Evolutionary conservation across 2,888 invertebrate species (phyloP).

Genomic region (Lycia hirtaria): DNA sequence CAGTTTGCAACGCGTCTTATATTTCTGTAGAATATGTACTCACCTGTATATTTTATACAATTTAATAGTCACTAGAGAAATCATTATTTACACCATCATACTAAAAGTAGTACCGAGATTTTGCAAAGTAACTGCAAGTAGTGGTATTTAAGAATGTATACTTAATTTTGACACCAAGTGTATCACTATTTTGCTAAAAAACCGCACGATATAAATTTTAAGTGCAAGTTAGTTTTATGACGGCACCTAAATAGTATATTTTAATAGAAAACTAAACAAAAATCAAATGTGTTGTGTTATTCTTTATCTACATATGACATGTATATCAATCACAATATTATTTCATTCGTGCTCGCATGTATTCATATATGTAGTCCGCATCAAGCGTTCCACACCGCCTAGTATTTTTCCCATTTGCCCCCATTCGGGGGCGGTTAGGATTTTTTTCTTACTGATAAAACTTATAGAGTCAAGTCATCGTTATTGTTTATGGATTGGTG

Average conservation of each 20-base stretch:
- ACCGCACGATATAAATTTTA: conserved; percentile 22
- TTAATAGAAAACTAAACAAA: background rate
- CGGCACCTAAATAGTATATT: conserved; percentile 12
- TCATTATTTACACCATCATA: background rate
- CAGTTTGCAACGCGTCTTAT: background rate
- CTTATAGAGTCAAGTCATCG: too few species aligned
- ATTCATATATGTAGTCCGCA: too few species aligned
- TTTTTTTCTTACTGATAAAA: too few species aligned
- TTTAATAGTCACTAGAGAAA: conserved; percentile 7
- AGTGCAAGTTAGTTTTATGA: conserved; percentile 6
- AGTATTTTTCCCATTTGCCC: too few species aligned
- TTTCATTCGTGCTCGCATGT: too few species aligned
- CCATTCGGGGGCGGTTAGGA: too few species aligned
- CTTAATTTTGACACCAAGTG: conserved; percentile 34
- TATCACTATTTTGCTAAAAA: conserved; percentile 32
- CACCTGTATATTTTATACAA: background rate
- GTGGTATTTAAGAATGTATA: conserved; percentile 20
- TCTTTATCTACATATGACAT: too few species aligned
- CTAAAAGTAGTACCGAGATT: background rate
- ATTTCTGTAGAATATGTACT: background rate
- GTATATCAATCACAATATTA: too few species aligned
- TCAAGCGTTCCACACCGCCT: too few species aligned
- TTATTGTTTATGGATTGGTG: conserved; percentile 60
- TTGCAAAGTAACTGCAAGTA: conserved; percentile 2
- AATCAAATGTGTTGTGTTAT: too few species aligned